Evolutionary conservation across 2,888 invertebrate species (phyloP), one percentile per base, ranked within the genome.

Genomic region (Pogonocherus hispidulus): DNA sequence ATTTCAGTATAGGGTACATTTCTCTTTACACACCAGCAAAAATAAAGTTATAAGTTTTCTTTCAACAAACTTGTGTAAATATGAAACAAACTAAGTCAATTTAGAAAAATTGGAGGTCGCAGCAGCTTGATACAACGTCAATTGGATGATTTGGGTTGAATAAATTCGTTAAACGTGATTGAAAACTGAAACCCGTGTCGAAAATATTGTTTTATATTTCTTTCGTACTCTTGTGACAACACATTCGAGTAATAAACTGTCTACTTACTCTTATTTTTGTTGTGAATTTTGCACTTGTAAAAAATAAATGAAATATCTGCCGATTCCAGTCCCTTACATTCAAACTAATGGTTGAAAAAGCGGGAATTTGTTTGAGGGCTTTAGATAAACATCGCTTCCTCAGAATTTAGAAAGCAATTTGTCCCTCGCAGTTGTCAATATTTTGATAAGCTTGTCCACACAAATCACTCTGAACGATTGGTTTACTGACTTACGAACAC

Each of bases 361-460:
- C 56, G 44, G 19, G 35, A 56, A 64, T 32, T 56, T 49, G 27
- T 55, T 47, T 55, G 56, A 55, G 11, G 56, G 16, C 47, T 47
- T 56, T 59, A 22, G 19, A 56, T 35, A 64, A 64, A 64, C 64
- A 64, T 55, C 49, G 32, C 56, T 35, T 64, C 23, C 55, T 64
- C 37, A 32, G 44, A 37, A 47, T 44, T 46, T 47, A 55, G 55
- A 49, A 64, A 64, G 64, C 55, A 64, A 64, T 64, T 64, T 64
- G 55, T 64, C 32, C 55, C 64, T 20, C 64, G 55, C 55, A 64
- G 47, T 56, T 64, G 64, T 64, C 64, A 64, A 64, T 64, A 64
- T 64, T 64, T 47, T 64, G 47, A 49, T 46, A 64, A 64, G 55
- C 56, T 55, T 16, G 55, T 64, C 55, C 47, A 23, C 56, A 27